Percentiles rank a stretch among this genome's conserved stretches.
phyloP scores from a whole-genome alignment of 2,797 vertebrate genomes.

The Picus viridis region DNA sequence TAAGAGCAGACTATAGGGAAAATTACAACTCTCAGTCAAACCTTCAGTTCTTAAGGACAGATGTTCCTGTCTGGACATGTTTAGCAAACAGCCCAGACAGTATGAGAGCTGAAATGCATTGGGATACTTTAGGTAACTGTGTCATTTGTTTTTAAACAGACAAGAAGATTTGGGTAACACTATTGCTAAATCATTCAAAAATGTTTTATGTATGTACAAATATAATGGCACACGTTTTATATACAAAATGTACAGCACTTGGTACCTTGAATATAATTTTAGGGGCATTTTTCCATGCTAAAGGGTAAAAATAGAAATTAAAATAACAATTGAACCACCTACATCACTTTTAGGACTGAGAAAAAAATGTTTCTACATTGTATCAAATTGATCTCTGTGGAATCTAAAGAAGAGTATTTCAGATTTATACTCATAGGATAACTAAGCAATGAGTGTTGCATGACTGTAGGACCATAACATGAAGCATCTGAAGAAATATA shows the following conservation, averaged over 20 bases:
- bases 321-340: not conserved
- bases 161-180: not conserved
- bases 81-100: not conserved
- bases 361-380: constrained; percentile 17
- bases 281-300: not conserved
- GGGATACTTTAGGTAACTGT: constrained; percentile 22
- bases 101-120: not conserved
- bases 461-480: constrained; percentile 8
- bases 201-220: not conserved
- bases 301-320: constrained; percentile 9
- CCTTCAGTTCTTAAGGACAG: not conserved
- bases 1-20: not conserved
- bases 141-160: not conserved
- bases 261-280: not conserved
- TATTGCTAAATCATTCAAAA: not conserved
- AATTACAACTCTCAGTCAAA: not conserved
- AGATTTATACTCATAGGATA: constrained; percentile 14
- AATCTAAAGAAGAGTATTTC: not conserved
- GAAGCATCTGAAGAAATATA: not conserved
- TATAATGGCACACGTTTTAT: not conserved
- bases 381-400: constrained; percentile 8
- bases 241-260: not conserved
- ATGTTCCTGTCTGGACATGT: not conserved
- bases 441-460: not conserved
- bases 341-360: not conserved